phyloP scores from a whole-genome alignment of 2,113 vertebrate genomes.

The Syngnathus scovelli region DNA sequence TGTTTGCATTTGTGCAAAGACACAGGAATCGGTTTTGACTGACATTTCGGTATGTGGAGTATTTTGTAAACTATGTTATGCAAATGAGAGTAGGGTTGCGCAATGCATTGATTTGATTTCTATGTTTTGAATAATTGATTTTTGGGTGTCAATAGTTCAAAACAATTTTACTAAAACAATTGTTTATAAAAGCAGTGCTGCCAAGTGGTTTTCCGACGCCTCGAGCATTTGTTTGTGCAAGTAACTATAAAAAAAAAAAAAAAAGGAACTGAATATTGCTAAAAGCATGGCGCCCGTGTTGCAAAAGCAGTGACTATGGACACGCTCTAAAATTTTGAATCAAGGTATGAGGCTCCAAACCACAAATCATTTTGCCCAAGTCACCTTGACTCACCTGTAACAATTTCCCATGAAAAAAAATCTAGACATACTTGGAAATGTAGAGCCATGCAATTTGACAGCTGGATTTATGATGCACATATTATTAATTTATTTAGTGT shows the following conservation, averaged over 20 bases:
- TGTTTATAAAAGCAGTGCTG: neutral
- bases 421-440: neutral
- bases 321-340: neutral
- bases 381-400: too few species aligned
- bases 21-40: neutral
- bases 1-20: neutral
- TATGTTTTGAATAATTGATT: too few species aligned
- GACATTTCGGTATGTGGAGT: neutral
- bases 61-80: neutral
- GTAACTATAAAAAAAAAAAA: neutral
- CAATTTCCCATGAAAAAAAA: neutral
- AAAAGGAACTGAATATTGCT: too few species aligned
- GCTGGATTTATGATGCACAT: too few species aligned
- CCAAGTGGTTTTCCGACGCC: neutral
- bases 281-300: too few species aligned
- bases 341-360: neutral
- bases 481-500: too few species aligned
- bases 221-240: neutral
- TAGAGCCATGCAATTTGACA: neutral
- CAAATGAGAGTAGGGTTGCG: neutral
- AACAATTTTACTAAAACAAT: too few species aligned
- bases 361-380: too few species aligned
- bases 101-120: neutral
- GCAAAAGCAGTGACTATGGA: too few species aligned
- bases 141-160: too few species aligned